Percentiles rank a stretch among this genome's conserved stretches.
Evolutionary conservation across 2,113 vertebrate genomes (phyloP).

Genomic region (Hippopotamus amphibius): DNA sequence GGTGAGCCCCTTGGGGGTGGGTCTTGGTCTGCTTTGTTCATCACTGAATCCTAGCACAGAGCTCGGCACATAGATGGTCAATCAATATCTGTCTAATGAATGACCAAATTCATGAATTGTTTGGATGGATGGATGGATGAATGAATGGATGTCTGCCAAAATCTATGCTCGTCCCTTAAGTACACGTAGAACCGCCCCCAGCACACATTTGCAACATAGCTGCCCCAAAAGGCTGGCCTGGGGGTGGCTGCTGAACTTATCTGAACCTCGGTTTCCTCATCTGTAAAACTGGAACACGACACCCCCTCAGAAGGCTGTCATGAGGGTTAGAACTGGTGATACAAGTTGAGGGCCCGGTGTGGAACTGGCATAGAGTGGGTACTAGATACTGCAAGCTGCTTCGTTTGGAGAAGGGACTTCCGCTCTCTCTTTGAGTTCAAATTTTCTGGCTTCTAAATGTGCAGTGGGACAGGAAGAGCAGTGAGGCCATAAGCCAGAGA

Average conservation of each 20-base stretch:
- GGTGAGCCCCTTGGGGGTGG: neutral
- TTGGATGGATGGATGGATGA: neutral
- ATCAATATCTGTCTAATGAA: neutral
- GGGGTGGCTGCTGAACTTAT: neutral
- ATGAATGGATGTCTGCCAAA: neutral
- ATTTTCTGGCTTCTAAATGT: neutral
- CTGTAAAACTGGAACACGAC: neutral
- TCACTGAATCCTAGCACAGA: neutral
- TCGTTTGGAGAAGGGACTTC: neutral
- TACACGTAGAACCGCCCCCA: neutral
- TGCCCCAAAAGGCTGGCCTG: neutral
- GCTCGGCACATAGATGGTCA: neutral
- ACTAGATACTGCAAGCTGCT: neutral
- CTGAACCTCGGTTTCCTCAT: neutral
- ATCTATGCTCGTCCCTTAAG: neutral
- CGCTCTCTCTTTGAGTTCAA: neutral
- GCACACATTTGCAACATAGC: no score
- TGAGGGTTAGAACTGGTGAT: neutral
- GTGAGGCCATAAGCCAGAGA: neutral
- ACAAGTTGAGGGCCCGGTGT: neutral
- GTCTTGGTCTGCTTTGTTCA: neutral
- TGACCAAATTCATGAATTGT: neutral
- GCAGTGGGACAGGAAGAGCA: no score
- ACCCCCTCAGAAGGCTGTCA: neutral
- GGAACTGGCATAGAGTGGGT: neutral